phyloP scores from a whole-genome alignment of 2,113 vertebrate genomes.

The Setophaga kirtlandii region DNA sequence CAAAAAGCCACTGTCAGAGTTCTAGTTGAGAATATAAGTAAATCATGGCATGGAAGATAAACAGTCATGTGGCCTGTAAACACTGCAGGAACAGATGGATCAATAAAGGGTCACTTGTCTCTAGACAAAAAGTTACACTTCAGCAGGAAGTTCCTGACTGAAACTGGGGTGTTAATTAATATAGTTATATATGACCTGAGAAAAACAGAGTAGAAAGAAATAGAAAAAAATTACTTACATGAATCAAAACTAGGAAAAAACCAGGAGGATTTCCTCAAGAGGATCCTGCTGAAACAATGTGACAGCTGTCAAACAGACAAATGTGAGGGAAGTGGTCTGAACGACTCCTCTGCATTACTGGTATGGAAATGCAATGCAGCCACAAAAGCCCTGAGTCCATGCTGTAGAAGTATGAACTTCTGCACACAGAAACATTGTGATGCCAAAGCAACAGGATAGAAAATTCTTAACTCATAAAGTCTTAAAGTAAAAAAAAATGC shows the following conservation, averaged over 20 bases:
- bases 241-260: background rate
- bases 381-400: accelerated
- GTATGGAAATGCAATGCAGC: background rate
- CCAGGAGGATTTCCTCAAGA: background rate
- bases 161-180: background rate
- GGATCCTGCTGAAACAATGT: background rate
- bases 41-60: background rate
- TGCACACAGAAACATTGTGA: background rate
- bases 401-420: background rate
- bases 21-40: background rate
- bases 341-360: background rate
- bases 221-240: background rate
- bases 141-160: background rate
- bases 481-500: background rate
- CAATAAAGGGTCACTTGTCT: background rate
- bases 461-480: background rate
- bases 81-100: background rate
- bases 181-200: background rate
- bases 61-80: background rate
- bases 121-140: background rate
- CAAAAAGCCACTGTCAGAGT: background rate
- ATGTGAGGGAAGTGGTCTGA: background rate
- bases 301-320: background rate
- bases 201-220: background rate
- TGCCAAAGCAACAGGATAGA: background rate